Base-by-base conservation (phyloP, 2,888 invertebrate species). In the Perithous albicinctus region DNA sequence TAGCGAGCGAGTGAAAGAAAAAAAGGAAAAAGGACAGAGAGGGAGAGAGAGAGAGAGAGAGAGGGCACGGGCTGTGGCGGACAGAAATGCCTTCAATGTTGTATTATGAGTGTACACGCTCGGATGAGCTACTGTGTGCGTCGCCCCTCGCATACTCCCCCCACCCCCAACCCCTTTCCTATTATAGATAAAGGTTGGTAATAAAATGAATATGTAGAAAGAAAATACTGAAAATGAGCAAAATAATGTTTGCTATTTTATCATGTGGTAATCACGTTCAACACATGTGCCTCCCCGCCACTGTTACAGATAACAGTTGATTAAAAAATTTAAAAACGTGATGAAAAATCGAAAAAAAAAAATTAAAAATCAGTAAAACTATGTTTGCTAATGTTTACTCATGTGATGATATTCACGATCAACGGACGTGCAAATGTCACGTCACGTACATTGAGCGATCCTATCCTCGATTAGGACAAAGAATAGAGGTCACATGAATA, bases 401-500 rank as follows among this genome's bases (percentile, higher is more conserved):
- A 38, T 20, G 67, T 18, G 51, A 7, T 7, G 12, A n/a, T n/a
- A n/a, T 67, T 26, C 48, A 69, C 35, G 69, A 35, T 26, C 54
- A 69, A 41, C 54, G 1, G 4, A 26, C 26, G 54, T 41, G 69
- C 7, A 18, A 54, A 2, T 8, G 23, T 12, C 18, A 29, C 29
- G 63, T 63, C 69, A 38, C 61, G 46, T 35, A 7, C n/a, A 32
- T 46, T 46, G 15, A 46, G 10, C 35, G 54, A 70, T 63, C 15
- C 38, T 43, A 64, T 32, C 29, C 41, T 20, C 26, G 63, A 63
- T 64, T 56, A 20, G 43, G 46, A 69, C 23, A 8, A 56, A 18
- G 29, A 64, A 81, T 73, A 54, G 41, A 69, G 78, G 77, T 73
- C 80, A 61, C 63, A 74, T 56, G 63, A 81, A 73, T 78, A 69